These are phyloP conservation scores for Leptosomus discolor DNA, from an alignment of 2,113 vertebrate genomes.

Conservation along the genomic window DNA sequence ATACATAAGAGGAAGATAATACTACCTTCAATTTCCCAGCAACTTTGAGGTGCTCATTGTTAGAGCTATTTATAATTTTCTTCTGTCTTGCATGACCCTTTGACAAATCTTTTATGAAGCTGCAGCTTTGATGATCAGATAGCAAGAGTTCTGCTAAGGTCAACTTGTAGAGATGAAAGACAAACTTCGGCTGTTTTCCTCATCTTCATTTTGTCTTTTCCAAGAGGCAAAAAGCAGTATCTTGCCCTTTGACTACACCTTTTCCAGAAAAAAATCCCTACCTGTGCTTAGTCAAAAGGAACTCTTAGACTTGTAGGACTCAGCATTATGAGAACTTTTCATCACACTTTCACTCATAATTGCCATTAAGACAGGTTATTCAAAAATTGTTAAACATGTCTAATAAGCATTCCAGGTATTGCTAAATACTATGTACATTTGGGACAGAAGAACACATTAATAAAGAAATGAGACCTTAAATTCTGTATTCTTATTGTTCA, in stretches of 20 bases:
- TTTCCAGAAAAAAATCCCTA: neutral
- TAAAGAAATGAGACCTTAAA: neutral
- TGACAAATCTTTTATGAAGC: neutral
- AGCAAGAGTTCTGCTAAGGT: neutral
- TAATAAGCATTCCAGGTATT: neutral
- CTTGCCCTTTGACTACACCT: neutral
- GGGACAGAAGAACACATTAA: neutral
- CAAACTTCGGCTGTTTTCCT: neutral
- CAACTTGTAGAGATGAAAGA: conserved; percentile 10
- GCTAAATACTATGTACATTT: neutral
- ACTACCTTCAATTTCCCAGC: neutral
- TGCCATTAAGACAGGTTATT: neutral
- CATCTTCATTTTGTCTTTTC: neutral
- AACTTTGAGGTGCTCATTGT: neutral
- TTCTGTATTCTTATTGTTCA: neutral
- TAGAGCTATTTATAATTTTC: conserved; percentile 7
- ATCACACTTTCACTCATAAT: neutral
- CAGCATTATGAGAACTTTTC: neutral
- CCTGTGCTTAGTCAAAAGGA: neutral
- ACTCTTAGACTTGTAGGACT: neutral
- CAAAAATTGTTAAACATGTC: neutral
- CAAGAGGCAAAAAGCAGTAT: neutral
- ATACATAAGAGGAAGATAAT: neutral
- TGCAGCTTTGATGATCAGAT: conserved; percentile 24
- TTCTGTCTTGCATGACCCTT: neutral